Evolutionary conservation across 2,113 vertebrate genomes (phyloP).

Genomic region (Callopanchax toddi): DNA sequence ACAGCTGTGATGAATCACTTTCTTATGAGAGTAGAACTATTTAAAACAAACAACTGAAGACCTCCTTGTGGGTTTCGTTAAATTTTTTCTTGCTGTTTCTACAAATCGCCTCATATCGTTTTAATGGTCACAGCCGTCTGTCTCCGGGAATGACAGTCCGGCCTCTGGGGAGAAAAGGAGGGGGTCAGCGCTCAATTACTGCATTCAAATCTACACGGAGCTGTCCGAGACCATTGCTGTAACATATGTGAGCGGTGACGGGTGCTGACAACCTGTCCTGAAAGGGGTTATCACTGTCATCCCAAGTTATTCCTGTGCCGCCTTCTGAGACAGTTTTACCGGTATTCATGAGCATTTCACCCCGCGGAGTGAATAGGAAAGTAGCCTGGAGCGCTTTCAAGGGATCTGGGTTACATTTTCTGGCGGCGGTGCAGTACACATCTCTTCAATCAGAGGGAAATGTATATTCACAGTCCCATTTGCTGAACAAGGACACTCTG

Average conservation of each 20-base stretch:
- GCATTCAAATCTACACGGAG: slow-evolving; percentile 64
- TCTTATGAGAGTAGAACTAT: neutral
- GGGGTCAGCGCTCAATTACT: slow-evolving; percentile 58
- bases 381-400: slow-evolving; percentile 36
- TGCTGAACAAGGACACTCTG: slow-evolving; percentile 13
- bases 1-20: slow-evolving; percentile 4
- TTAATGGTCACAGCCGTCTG: slow-evolving; percentile 56
- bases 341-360: slow-evolving; percentile 39
- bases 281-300: slow-evolving; percentile 26
- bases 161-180: slow-evolving; percentile 2
- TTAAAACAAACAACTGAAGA: slow-evolving; percentile 16
- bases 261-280: slow-evolving; percentile 45
- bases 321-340: slow-evolving; percentile 26
- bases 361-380: slow-evolving; percentile 42
- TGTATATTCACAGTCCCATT: slow-evolving; percentile 20
- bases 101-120: slow-evolving; percentile 34
- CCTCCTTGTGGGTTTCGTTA: slow-evolving; percentile 25
- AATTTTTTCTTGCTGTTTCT: slow-evolving; percentile 11
- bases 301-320: slow-evolving; percentile 39
- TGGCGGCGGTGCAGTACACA: neutral
- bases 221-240: slow-evolving; percentile 40
- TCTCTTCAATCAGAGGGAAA: slow-evolving; percentile 30
- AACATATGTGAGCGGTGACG: slow-evolving; percentile 43
- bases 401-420: slow-evolving; percentile 43
- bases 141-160: slow-evolving; percentile 54